Base-by-base conservation (phyloP, 2,113 vertebrate species). In the Pluvialis apricaria region DNA sequence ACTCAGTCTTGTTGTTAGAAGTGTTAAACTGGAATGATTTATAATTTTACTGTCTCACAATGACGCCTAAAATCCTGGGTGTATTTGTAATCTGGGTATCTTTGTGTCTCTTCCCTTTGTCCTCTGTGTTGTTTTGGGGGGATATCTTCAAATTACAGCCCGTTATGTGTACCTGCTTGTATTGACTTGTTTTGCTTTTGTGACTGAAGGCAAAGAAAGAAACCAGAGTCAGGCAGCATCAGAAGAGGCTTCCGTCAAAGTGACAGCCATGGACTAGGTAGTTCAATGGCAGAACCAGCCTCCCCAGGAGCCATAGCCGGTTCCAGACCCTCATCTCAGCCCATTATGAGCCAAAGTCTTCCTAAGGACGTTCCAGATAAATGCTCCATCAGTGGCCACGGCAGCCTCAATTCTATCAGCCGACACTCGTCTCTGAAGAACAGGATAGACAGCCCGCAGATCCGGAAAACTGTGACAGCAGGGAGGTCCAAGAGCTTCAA, bases 401-500 rank as follows among this genome's bases (percentile, higher is more conserved):
- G 99, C 95, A 98, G 99, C 97, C 99, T 99, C 95, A 99, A 99
- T 96, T 99, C 99, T 11, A 98, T 99, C 97, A 99, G 99, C 92
- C 99, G 99, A 25, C 99, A 99, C 95, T 99, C 99, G 1, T 99
- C 99, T 17, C 98, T 99, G 32, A 99, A 99, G 98, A 99, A 98
- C 96, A 98, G 99, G 95, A 98, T 99, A 94, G 99, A 99, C 73
- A 99, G 99, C 95, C 99, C 99, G 1, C 99, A 99, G 98, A 94
- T 99, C 82, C 98, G 99, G 61, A 99, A 99, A 96, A 97, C 99
- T 0, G 98, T 98, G 73, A 97, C 99, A 2, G 99, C 99, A 0
- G 99, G 99, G 34, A 98, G 99, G 90, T 99, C 99, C 86, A 99
- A 99, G 98, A 99, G 99, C 98, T 99, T 99, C 98, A 99, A 99